These are phyloP conservation scores for Zapus hudsonius DNA, from an alignment of 2,113 vertebrate genomes.

Conservation along the genomic window DNA sequence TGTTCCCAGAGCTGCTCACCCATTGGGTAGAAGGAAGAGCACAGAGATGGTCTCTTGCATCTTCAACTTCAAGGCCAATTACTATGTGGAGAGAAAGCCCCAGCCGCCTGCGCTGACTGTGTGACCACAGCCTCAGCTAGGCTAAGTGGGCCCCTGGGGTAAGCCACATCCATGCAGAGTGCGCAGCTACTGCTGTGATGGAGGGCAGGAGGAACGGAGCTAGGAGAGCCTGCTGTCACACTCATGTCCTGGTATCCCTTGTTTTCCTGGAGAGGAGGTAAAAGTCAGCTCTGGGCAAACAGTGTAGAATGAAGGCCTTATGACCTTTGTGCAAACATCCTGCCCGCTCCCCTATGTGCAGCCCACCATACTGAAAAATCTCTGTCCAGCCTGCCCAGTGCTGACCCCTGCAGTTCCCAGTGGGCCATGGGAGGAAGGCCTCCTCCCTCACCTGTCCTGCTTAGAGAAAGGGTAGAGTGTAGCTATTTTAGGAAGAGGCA, in stretches of 20 bases:
- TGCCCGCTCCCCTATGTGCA: background rate
- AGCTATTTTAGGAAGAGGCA: background rate
- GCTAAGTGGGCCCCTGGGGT: background rate
- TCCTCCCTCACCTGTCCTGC: background rate
- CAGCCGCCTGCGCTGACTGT: background rate
- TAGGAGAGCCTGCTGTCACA: background rate
- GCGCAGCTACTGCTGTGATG: background rate
- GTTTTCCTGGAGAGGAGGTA: background rate
- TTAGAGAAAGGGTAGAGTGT: background rate
- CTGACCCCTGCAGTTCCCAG: background rate
- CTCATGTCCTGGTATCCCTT: background rate
- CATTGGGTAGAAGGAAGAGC: too few relatives aligned
- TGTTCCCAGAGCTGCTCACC: fast-evolving
- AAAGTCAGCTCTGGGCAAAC: too few relatives aligned
- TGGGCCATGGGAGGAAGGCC: background rate
- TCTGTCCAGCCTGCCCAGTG: background rate
- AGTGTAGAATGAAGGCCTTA: background rate
- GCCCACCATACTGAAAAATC: background rate
- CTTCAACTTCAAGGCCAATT: background rate
- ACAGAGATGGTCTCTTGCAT: background rate
- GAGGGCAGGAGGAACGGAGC: background rate
- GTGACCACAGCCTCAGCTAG: background rate
- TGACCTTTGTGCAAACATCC: background rate
- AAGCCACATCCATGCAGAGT: background rate
- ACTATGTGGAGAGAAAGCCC: background rate